A percentile compares a stretch with the other conserved stretches of the same genome.
phyloP scores from a whole-genome alignment of 2,113 vertebrate species.

The mouse (Mus musculus) region DNA sequence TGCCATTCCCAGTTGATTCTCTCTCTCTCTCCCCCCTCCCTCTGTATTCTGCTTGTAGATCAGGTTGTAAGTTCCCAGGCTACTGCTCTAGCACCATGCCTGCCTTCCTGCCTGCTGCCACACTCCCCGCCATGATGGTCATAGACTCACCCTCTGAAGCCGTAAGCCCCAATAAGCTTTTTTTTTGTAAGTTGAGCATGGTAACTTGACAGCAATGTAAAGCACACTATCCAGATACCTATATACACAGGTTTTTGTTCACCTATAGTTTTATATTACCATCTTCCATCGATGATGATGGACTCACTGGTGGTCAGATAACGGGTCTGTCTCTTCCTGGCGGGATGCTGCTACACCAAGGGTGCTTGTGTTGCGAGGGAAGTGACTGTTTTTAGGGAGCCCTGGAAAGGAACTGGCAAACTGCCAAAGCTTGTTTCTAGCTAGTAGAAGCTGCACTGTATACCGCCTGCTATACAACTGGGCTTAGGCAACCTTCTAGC shows the following conservation, averaged over 20 bases:
- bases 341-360: neutral
- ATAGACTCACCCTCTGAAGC: neutral
- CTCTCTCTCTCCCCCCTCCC: neutral
- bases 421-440: neutral
- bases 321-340: neutral
- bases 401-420: neutral
- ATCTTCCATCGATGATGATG: neutral
- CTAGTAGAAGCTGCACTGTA: neutral
- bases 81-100: neutral
- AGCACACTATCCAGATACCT: neutral
- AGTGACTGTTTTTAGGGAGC: neutral
- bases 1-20: neutral
- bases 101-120: neutral
- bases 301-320: neutral
- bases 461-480: neutral
- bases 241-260: fast-evolving
- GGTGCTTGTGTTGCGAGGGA: neutral
- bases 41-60: neutral
- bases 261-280: neutral
- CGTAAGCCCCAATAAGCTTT: neutral
- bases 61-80: neutral
- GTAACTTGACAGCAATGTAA: neutral
- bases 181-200: neutral
- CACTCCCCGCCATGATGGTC: neutral
- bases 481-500: neutral